Base-by-base conservation (phyloP, 2,113 vertebrate species). In the Perca flavescens region DNA sequence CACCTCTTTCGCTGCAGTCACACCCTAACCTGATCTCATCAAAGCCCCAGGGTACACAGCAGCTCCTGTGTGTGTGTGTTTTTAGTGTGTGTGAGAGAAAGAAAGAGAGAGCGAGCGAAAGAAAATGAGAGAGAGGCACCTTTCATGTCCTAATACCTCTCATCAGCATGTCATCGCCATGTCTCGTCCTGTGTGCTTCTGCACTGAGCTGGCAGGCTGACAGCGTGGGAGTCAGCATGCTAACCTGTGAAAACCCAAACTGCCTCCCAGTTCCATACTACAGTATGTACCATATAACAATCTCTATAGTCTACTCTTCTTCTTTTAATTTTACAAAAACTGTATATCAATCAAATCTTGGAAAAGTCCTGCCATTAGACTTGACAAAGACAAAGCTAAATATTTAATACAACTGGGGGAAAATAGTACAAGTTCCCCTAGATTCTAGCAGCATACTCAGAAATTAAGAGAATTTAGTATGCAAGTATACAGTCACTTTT, bases 1-100 rank as follows among this genome's bases (percentile, higher is more conserved):
- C 84, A 72, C 61, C 67, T 82, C 31, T 43, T 80, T 78, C 77
- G 66, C 87, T 77, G 77, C 70, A 87, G 88, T 87, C 92, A 91
- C 92, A 91, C 92, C 79, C 91, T 84, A 90, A 92, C 87, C 88
- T 93, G 83, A 91, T 91, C 84, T 91, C 88, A 90, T 89, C 74
- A 75, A 57, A 75, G 86, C 86, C 67, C 46, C 12, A 19, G 64
- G 68, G 40, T 54, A 63, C 74, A 86, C 88, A 81, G 83, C 84
- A 79, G 78, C 82, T 79, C 58, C 81, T 75, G 82, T 87, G 46
- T 73, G 61, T 54, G 47, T 75, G 82, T 86, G 86, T 71, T 47
- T 84, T 81, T 73, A 56, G 21, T 31, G 65, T 64, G 65, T 75
- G 73, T n/a, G 52, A 63, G 50, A 65, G 22, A 73, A 62, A 65